phyloP scores from a whole-genome alignment of 2,888 invertebrate genomes.

The Seira ritae region DNA sequence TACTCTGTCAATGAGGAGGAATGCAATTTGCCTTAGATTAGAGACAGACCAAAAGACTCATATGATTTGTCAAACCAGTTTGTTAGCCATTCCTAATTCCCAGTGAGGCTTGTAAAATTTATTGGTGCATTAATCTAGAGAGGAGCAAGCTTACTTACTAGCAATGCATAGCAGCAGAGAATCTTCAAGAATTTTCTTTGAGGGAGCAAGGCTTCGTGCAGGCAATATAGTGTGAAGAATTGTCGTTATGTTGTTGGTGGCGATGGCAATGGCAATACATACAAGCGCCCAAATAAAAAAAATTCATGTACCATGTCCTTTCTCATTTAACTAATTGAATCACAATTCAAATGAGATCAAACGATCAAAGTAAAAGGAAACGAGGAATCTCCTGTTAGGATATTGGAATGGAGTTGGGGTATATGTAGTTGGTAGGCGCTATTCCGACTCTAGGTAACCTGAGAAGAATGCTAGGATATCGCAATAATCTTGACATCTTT shows the following conservation, averaged over 20 bases:
- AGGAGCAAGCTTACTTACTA: not conserved
- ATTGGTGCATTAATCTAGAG: conserved; percentile 19
- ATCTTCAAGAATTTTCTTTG: not conserved
- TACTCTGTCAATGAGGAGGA: conserved; percentile 8
- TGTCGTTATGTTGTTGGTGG: not conserved
- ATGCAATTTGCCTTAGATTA: conserved; percentile 9
- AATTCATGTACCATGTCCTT: conserved; percentile 5
- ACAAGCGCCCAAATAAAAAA: conserved; percentile 4
- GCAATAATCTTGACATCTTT: conserved; percentile 37
- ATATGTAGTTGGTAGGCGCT: not conserved
- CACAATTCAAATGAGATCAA: conserved; percentile 30
- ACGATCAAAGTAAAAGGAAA: not conserved
- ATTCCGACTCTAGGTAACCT: not conserved
- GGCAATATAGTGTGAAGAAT: too few relatives aligned
- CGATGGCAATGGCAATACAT: not conserved
- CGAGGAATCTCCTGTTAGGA: conserved; percentile 2
- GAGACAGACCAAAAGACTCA: not conserved
- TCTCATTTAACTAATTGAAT: conserved; percentile 33
- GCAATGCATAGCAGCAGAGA: not conserved
- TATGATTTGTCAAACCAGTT: conserved; percentile 28
- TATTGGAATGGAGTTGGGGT: not conserved
- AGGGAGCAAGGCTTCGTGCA: too few relatives aligned
- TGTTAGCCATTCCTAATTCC: conserved; percentile 15
- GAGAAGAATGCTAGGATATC: conserved; percentile 7
- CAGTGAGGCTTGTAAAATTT: conserved; percentile 12